Percentiles rank a stretch among this genome's conserved stretches.
These are phyloP conservation scores for Nymphalis polychloros DNA, from an alignment of 2,888 invertebrate genomes.

Conservation along the genomic window DNA sequence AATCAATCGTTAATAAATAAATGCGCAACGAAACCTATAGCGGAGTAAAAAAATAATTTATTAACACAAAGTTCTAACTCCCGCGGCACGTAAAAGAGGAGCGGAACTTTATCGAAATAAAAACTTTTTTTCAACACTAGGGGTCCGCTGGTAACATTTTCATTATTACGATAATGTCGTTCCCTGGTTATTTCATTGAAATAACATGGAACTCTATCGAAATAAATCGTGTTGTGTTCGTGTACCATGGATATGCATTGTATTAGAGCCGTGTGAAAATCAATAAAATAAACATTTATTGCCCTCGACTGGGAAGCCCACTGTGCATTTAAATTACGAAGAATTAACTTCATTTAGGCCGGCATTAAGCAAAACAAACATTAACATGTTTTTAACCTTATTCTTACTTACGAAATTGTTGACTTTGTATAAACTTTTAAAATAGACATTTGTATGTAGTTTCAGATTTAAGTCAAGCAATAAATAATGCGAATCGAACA, in stretches of 20 bases:
- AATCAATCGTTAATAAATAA: constrained; percentile 67
- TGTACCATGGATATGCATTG: constrained; percentile 62
- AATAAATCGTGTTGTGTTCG: constrained; percentile 50
- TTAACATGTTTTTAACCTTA: constrained; percentile 4
- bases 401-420: background rate
- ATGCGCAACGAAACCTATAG: constrained; percentile 57
- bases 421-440: too few relatives aligned
- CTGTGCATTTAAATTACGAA: constrained; percentile 29
- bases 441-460: too few relatives aligned
- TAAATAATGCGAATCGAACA: too few relatives aligned
- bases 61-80: constrained; percentile 62
- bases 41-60: constrained; percentile 50
- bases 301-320: constrained; percentile 51
- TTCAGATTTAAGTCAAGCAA: too few relatives aligned
- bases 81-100: constrained; percentile 54
- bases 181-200: constrained; percentile 64
- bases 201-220: constrained; percentile 64
- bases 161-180: constrained; percentile 75
- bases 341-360: constrained; percentile 36
- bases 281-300: constrained; percentile 78
- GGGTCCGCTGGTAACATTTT: constrained; percentile 62
- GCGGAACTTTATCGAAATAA: constrained; percentile 70
- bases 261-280: constrained; percentile 75
- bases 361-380: constrained; percentile 29
- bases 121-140: constrained; percentile 63